Evolutionary conservation across 2,113 vertebrate genomes (phyloP), one percentile per base, ranked within the genome.

Genomic region (Camelus bactrianus): DNA sequence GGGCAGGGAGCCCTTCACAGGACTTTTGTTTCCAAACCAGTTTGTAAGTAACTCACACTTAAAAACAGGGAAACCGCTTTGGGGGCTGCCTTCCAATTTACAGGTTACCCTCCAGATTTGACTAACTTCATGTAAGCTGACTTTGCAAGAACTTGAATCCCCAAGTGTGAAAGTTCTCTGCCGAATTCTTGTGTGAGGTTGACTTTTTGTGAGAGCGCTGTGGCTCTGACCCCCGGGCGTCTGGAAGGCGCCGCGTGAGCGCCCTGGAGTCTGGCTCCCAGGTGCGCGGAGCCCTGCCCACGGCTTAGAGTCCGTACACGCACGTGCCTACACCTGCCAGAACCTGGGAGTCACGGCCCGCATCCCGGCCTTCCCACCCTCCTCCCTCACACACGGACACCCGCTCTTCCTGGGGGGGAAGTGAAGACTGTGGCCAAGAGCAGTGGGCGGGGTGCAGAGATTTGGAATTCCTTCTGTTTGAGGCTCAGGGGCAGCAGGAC

Each of bases 401-500:
- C 48, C 0, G 46, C 8, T 42, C 46, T n/a, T 24, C 70, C 56
- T 30, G 19, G 0, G n/a, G 82, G 82, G 54, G 50, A 35, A 0
- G 38, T 5, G 5, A 1, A 72, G 24, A 70, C 11, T 12, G 12
- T 22, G 54, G 26, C 13, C 24, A 50, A 54, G 70, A 20, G 28
- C 48, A 5, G 60, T 42, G 16, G 35, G 1, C 24, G 28, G 35
- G 82, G 26, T 22, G 30, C 24, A 60, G 82, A 76, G 81, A 28
- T 20, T 28, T 13, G 22, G 85, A 92, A 2, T 2, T 70, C 65
- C 67, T 84, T 91, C 22, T 22, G 1, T 58, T 0, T 4, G 54
- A 96, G 52, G 3, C 38, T 38, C 42, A 35, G 64, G 86, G 95
- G 93, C 92, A 79, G 56, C n/a, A 70, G 48, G 58, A 4, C 62